Conservation (phyloP, 1,140 invertebrate species). For the Drosophila nikananu region DNA sequence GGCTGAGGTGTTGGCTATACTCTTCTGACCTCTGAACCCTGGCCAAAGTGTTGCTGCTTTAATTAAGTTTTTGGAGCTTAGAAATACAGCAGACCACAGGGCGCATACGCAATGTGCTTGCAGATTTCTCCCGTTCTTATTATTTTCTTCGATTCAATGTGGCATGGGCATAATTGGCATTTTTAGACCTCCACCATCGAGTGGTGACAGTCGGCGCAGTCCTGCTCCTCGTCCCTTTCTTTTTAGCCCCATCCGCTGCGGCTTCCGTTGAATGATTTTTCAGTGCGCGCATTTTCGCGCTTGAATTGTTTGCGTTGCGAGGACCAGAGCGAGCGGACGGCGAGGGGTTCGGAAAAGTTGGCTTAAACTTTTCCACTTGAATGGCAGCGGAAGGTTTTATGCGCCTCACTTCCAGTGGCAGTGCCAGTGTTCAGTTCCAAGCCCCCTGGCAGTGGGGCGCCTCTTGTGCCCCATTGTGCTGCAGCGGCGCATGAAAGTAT, state of each 20-base stretch:
- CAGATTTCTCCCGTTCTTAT: slow-evolving; percentile 5
- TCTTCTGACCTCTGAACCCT: slow-evolving; percentile 45
- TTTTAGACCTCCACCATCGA: slow-evolving; percentile 47
- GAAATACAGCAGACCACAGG: slow-evolving; percentile 37
- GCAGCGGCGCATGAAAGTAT: slow-evolving; percentile 79
- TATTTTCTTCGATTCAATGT: slow-evolving; percentile 7
- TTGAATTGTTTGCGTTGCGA: slow-evolving; percentile 44
- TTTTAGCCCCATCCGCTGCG: slow-evolving; percentile 7
- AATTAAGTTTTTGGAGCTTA: slow-evolving; percentile 55
- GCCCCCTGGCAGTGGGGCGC: background rate
- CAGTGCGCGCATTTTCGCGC: slow-evolving; percentile 66
- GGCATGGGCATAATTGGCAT: slow-evolving; percentile 71
- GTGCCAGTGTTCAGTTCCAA: slow-evolving; percentile 4
- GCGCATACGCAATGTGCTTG: slow-evolving; percentile 61
- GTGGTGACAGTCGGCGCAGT: slow-evolving; percentile 50
- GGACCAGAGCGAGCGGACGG: slow-evolving; percentile 1
- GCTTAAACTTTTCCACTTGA: slow-evolving; percentile 83
- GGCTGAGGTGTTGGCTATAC: slow-evolving; percentile 35
- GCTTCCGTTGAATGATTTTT: slow-evolving; percentile 65
- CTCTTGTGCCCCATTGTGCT: slow-evolving; percentile 52
- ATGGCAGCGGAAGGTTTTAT: slow-evolving; percentile 82
- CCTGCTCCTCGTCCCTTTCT: slow-evolving; percentile 24
- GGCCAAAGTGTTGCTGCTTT: slow-evolving; percentile 47
- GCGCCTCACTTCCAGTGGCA: slow-evolving; percentile 47
- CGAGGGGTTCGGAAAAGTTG: slow-evolving; percentile 61